Evolutionary conservation across 2,888 invertebrate species (phyloP), one percentile per base, ranked within the genome.

Genomic region (Alloplasta piceator): DNA sequence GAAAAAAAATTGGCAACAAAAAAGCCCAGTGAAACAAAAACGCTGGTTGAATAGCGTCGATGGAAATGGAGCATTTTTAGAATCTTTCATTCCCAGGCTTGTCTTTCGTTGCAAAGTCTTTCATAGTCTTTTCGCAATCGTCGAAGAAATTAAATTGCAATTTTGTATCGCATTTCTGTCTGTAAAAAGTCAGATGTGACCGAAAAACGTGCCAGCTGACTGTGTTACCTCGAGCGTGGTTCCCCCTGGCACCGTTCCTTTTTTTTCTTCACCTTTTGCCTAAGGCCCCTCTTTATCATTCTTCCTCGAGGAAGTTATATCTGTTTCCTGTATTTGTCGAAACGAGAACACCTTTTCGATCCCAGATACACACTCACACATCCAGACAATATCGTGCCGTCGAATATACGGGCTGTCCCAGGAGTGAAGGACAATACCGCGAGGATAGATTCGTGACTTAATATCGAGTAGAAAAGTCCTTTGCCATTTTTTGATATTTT

Each of bases 241-340:
- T 71, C 61, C 61, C 60, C 39, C 48, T 26, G 26, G 26, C 26
- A 26, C 26, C 26, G 1, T 26, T 26, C 26, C 48, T 48, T 48
- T 46, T 39, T 12, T 74, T 74, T 66, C 36, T 43, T 66, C 48
- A 46, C 38, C 38, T 38, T 26, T 74, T 66, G 56, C 43, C 64
- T 55, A 63, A 48, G 38, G 38, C 61, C 74, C 66, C 73, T 26
- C 16, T 5, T 5, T 48, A 39, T 58, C 74, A 16, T 66, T 48
- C 56, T 58, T 58, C 56, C 56, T 64, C 56, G 14, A 12, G 41
- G 56, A 74, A 66, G 63, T 36, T 63, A 63, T 36, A 63, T 55
- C 66, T 52, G 71, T 80, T 80, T 80, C 75, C 80, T 71, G 71
- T 71, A 9, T 52, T 60, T 79, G 60, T 75, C 60, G 79, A 80